A percentile compares a stretch with the other conserved stretches of the same genome.
Evolutionary conservation across 2,888 invertebrate genomes (phyloP).

Genomic region (Euzetes globulus): DNA sequence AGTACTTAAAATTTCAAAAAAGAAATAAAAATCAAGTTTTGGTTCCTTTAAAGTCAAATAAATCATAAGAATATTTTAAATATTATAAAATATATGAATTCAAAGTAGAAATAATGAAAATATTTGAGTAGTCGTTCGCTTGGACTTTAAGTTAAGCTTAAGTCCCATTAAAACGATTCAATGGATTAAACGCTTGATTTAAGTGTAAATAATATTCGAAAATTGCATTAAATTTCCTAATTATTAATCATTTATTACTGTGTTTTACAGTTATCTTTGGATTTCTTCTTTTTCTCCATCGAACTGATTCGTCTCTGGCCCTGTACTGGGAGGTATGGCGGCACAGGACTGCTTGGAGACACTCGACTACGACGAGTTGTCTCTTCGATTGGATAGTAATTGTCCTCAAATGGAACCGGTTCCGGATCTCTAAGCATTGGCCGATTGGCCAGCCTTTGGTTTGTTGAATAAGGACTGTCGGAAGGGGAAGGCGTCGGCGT

Average conservation of each 20-base stretch:
- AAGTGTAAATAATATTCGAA: no score
- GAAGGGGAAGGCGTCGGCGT: neutral
- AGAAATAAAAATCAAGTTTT: no score
- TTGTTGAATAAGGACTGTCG: conserved; percentile 12
- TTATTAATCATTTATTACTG: conserved; percentile 48
- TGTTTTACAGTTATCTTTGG: conserved; percentile 58
- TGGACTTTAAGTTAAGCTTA: no score
- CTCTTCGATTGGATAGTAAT: neutral
- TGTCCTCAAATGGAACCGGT: conserved; percentile 13
- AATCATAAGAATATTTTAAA: no score
- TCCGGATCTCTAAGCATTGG: neutral
- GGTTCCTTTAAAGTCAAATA: no score
- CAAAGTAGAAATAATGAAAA: no score
- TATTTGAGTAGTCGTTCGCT: no score
- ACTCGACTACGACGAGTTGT: neutral
- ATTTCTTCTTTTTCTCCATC: conserved; percentile 57
- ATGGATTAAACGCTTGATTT: no score
- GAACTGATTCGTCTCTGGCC: conserved; percentile 62
- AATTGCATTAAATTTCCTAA: no score
- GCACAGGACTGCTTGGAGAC: conserved; percentile 47
- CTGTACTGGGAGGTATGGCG: conserved; percentile 70
- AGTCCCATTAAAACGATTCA: no score
- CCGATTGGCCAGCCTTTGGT: neutral
- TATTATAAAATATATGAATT: no score
- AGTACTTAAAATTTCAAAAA: no score